Conservation (phyloP, 2,797 vertebrate species). For the Enoplosus armatus region DNA sequence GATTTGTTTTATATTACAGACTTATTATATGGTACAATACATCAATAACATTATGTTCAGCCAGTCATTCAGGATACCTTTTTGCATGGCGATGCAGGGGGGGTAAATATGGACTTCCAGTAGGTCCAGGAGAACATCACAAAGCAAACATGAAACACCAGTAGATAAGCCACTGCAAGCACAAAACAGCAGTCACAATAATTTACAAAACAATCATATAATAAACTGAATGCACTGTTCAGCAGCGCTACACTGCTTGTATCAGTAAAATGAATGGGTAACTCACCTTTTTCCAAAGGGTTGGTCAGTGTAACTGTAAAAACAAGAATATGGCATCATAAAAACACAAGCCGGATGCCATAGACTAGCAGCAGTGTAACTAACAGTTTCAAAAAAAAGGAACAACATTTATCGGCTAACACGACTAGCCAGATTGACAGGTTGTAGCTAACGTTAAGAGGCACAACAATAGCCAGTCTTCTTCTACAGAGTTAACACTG, state of each 20-base stretch:
- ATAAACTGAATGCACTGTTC: neutral
- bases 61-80: slow-evolving; percentile 86
- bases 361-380: neutral
- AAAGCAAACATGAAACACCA: slow-evolving; percentile 95
- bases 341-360: neutral
- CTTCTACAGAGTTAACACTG: neutral
- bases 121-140: slow-evolving; percentile 98
- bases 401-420: slow-evolving; percentile 44
- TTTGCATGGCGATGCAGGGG: slow-evolving; percentile 91
- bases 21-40: neutral
- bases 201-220: neutral
- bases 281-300: slow-evolving; percentile 93
- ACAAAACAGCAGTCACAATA: slow-evolving; percentile 30
- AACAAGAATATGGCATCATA: slow-evolving; percentile 34
- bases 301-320: slow-evolving; percentile 93
- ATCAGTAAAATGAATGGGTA: neutral
- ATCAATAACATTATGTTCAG: neutral
- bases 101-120: slow-evolving; percentile 97
- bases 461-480: slow-evolving; percentile 1
- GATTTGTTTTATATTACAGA: neutral
- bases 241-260: neutral
- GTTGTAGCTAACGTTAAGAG: slow-evolving; percentile 1
- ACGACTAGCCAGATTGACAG: slow-evolving; percentile 35
- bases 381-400: neutral
- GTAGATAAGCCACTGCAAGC: slow-evolving; percentile 91